Conservation (phyloP, 2,888 invertebrate genomes). For the Hermaeophaga mercurialis region DNA sequence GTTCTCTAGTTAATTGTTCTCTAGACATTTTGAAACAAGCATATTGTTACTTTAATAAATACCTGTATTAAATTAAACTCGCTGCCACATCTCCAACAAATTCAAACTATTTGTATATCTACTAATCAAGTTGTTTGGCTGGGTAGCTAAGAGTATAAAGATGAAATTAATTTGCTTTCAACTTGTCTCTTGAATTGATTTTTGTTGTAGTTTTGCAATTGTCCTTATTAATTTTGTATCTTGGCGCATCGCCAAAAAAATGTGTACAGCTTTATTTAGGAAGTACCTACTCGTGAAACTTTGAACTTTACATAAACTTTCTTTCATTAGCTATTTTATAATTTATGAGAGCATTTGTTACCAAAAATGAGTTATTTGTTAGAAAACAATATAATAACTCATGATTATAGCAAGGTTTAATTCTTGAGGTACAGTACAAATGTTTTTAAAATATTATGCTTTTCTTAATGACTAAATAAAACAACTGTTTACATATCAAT, state of each 20-base stretch:
- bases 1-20: too few relatives aligned
- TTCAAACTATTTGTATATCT: constrained; percentile 9
- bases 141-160: constrained; percentile 3
- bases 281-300: constrained; percentile 10
- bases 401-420: too few relatives aligned
- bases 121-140: constrained; percentile 5
- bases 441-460: too few relatives aligned
- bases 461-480: too few relatives aligned
- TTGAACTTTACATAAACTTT: constrained; percentile 4
- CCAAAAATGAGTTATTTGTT: background rate
- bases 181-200: constrained; percentile 11
- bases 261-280: constrained; percentile 8
- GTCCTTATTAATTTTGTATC: constrained; percentile 10
- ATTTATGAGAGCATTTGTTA: background rate
- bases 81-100: background rate
- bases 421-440: too few relatives aligned
- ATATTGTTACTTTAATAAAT: background rate
- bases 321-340: constrained; percentile 1
- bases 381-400: background rate
- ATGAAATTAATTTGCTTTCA: constrained; percentile 7
- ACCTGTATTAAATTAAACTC: constrained; percentile 6
- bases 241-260: constrained; percentile 7
- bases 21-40: constrained; percentile 1
- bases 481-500: too few relatives aligned
- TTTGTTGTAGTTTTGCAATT: constrained; percentile 7